Conservation (phyloP, 2,113 vertebrate genomes). For the Platycercus adscitus region DNA sequence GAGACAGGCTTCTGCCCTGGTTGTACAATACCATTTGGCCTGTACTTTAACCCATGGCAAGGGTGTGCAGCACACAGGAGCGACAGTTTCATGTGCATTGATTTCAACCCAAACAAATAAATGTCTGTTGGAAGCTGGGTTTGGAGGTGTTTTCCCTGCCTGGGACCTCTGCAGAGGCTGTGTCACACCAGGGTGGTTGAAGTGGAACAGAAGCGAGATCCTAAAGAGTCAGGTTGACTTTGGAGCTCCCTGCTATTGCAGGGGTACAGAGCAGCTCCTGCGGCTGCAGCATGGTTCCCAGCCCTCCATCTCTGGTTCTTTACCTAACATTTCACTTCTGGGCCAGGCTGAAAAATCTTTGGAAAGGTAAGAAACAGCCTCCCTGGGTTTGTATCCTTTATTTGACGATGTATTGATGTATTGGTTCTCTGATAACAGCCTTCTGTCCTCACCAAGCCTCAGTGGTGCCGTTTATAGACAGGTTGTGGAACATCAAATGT, state of each 20-base stretch:
- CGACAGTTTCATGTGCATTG: background rate
- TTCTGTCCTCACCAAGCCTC: background rate
- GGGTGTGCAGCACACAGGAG: background rate
- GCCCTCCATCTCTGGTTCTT: background rate
- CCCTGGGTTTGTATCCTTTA: background rate
- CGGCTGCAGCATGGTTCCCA: background rate
- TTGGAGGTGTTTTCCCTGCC: fast-evolving
- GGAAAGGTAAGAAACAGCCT: background rate
- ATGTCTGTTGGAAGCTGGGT: background rate
- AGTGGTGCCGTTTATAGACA: fast-evolving
- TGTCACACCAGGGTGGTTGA: background rate
- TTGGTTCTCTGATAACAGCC: background rate
- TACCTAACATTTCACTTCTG: background rate
- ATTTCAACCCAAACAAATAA: conserved; percentile 11
- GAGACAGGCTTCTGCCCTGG: background rate
- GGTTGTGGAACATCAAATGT: background rate
- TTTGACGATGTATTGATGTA: background rate
- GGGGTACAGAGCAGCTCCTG: background rate
- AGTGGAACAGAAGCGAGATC: background rate
- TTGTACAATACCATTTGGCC: background rate
- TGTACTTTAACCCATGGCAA: background rate
- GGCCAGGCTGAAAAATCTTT: background rate
- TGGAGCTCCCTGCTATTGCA: background rate
- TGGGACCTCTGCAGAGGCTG: background rate
- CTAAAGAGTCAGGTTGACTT: background rate